A percentile compares a stretch with the other conserved stretches of the same genome.
Evolutionary conservation across 2,113 vertebrate species (phyloP).

Genomic region (Tretioscincus oriximinensis): DNA sequence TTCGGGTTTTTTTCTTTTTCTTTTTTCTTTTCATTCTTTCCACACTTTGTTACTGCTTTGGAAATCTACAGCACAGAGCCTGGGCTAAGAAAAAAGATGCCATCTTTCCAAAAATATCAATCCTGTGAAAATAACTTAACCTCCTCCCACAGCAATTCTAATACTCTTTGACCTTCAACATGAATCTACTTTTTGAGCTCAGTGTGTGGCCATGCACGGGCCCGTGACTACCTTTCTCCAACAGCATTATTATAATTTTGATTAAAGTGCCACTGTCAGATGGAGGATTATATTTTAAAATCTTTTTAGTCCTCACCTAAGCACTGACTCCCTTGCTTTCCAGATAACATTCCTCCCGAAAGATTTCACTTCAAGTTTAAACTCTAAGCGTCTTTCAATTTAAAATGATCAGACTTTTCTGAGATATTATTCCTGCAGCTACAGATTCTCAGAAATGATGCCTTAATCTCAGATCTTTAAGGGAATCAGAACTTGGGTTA

Average conservation of each 20-base stretch:
- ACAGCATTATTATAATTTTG: not conserved
- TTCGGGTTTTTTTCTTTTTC: no score
- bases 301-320: not conserved
- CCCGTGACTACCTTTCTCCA: not conserved
- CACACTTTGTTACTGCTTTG: no score
- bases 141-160: not conserved
- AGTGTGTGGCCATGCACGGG: not conserved
- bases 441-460: conserved; percentile 4
- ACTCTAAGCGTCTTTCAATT: not conserved
- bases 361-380: conserved; percentile 8
- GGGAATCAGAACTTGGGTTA: not conserved
- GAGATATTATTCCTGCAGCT: not conserved
- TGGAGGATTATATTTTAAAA: not conserved
- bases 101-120: not conserved
- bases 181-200: not conserved
- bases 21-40: no score
- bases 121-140: no score
- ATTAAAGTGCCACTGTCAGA: not conserved
- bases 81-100: not conserved
- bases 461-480: conserved; percentile 16
- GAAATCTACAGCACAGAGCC: not conserved
- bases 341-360: not conserved
- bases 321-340: not conserved
- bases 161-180: not conserved
- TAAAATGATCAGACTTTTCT: not conserved